Evolutionary conservation across 2,113 vertebrate species (phyloP), one percentile per base, ranked within the genome.

Genomic region (Apistogramma diplotaenia): DNA sequence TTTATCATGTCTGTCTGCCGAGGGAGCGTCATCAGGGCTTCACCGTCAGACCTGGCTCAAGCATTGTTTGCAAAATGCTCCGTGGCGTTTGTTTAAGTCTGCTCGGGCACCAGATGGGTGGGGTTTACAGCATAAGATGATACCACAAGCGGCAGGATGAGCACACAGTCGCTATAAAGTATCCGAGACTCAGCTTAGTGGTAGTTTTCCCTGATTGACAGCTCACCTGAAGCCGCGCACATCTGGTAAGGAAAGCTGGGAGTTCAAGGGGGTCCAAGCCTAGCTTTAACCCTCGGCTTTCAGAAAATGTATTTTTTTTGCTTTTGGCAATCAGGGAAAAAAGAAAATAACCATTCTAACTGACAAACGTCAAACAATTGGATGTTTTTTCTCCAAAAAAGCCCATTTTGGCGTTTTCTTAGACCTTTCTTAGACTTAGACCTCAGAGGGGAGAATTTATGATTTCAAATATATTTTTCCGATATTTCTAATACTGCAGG

Each of bases 11-110:
- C 79, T 84, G 82, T 84, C 86, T 86, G 82, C 82, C 27, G 72
- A 33, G 58, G 79, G 74, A 73, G 87, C 85, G 57, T 84, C 84
- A 15, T 6, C 0, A 31, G 81, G 81, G 82, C 77, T 84, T 27
- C 84, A 3, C 71, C 74, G 77, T 83, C 89, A 93, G 90, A 92
- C 90, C 90, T 61, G 89, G 88, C 91, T 91, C 83, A 53, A 83
- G 81, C 62, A 9, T n/a, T 89, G 88, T 94, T 93, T 94, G 92
- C 87, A 0, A 18, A 76, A 35, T 31, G 79, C 89, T 87, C 25
- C 5, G 29, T 3, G 49, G 56, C 73, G 78, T 93, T 92, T 93
- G 90, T 85, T 90, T 80, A 71, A 89, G 87, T 74, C 82, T 83
- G 37, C 84, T 75, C 83, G 49, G 75, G 84, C 89, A 82, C 84